phyloP scores from a whole-genome alignment of 2,113 vertebrate species.

The Hassar affinis region DNA sequence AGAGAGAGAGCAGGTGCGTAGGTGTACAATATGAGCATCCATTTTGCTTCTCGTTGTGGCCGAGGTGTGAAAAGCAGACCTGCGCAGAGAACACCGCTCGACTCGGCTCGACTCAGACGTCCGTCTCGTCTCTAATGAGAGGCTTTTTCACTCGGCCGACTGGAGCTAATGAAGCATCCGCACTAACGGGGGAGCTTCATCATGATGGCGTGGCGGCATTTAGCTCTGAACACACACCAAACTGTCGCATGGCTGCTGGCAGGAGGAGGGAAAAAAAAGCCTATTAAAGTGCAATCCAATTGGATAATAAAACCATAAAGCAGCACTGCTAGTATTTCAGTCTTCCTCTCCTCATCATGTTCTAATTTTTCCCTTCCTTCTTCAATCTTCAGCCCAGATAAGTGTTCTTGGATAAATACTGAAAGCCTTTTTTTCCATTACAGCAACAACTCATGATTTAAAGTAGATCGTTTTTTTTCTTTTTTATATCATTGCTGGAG shows the following conservation, averaged over 20 bases:
- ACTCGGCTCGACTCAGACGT: slow-evolving; percentile 62
- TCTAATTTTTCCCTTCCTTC: not conserved
- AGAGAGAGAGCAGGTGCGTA: slow-evolving; percentile 42
- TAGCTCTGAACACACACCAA: not conserved
- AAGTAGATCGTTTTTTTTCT: slow-evolving; percentile 36
- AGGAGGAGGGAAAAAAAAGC: not conserved
- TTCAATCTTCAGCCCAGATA: slow-evolving; percentile 66
- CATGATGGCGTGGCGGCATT: not conserved
- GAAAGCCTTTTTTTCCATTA: slow-evolving; percentile 65
- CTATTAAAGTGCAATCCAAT: not conserved
- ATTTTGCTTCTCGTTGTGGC: not conserved
- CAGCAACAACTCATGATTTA: slow-evolving; percentile 61
- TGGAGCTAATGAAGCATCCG: slow-evolving; percentile 60
- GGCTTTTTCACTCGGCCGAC: slow-evolving; percentile 60
- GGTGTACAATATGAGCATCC: slow-evolving; percentile 44
- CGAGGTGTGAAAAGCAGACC: slow-evolving; percentile 8
- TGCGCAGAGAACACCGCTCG: not conserved
- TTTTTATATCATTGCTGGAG: slow-evolving; percentile 58
- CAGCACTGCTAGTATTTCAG: not conserved
- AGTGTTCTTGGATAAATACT: slow-evolving; percentile 63
- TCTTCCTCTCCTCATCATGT: slow-evolving; percentile 19
- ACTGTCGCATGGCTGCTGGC: not conserved
- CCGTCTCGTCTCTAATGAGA: slow-evolving; percentile 57
- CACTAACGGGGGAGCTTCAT: slow-evolving; percentile 48
- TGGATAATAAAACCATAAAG: not conserved